A percentile compares a stretch with the other conserved stretches of the same genome.
Conservation (phyloP, 1,140 invertebrate genomes). For the Bombus confusus region DNA sequence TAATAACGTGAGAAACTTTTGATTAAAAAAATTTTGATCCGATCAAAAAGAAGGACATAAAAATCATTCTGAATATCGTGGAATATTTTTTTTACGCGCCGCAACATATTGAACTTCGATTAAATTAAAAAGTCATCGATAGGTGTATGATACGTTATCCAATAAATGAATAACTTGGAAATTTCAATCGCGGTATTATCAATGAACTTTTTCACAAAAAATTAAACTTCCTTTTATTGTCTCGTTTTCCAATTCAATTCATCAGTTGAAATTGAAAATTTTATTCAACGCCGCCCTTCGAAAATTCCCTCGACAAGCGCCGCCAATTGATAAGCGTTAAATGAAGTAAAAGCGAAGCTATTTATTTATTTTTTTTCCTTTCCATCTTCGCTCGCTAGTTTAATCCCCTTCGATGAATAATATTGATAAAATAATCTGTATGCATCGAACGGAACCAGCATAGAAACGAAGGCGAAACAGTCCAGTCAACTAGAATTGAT, state of each 20-base stretch:
- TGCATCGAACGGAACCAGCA: neutral
- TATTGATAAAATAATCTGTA: slow-evolving; percentile 23
- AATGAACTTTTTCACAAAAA: neutral
- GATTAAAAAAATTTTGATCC: neutral
- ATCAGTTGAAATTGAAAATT: neutral
- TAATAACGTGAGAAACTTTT: neutral
- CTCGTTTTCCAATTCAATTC: neutral
- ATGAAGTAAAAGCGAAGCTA: neutral
- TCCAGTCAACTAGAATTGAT: slow-evolving; percentile 19
- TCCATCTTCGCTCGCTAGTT: neutral
- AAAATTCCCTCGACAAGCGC: neutral
- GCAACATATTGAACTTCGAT: neutral
- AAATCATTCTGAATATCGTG: neutral
- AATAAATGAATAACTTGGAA: neutral
- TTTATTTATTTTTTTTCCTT: neutral
- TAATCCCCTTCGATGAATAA: neutral
- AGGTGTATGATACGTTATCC: neutral
- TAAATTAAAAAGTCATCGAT: slow-evolving; percentile 5
- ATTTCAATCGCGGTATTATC: neutral
- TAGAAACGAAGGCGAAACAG: neutral
- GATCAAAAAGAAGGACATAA: neutral
- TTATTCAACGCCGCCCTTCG: neutral
- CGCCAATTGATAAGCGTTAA: neutral
- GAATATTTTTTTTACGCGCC: neutral
- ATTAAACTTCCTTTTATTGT: neutral